Evolutionary conservation across 2,113 vertebrate species (phyloP).

Genomic region (Gopherus flavomarginatus): DNA sequence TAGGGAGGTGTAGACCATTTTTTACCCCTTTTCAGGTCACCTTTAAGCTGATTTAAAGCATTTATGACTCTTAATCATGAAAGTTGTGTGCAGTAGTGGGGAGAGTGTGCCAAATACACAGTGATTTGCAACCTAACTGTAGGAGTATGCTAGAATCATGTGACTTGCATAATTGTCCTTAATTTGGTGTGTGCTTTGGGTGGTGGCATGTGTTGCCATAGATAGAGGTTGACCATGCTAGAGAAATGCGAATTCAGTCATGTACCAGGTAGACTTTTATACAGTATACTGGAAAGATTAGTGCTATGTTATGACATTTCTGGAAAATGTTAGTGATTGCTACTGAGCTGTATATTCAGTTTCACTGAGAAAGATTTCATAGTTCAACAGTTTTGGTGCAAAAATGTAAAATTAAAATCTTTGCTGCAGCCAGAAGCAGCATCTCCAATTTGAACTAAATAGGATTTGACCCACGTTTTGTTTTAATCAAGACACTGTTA

Average conservation of each 20-base stretch:
- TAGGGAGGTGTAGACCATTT: not conserved
- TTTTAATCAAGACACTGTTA: not conserved
- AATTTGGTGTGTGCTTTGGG: not conserved
- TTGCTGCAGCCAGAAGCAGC: not conserved
- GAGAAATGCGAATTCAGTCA: not conserved
- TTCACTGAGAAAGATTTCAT: not conserved
- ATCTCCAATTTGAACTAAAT: constrained; percentile 4
- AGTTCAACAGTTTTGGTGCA: not conserved
- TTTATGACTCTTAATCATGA: not conserved
- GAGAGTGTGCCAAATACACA: not conserved
- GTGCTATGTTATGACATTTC: not conserved
- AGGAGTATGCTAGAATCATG: not conserved
- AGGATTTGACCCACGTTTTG: not conserved
- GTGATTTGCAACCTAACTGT: not conserved
- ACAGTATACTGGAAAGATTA: not conserved
- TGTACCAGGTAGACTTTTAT: not conserved
- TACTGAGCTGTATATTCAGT: not conserved
- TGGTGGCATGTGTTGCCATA: not conserved
- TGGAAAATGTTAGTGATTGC: not conserved
- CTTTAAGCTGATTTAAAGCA: not conserved
- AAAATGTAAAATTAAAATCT: not conserved
- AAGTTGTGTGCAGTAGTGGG: not conserved
- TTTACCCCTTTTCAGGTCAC: not conserved
- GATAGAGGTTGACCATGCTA: not conserved
- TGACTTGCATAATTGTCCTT: not conserved